Conservation (phyloP, 2,797 vertebrate species). For the Sebastes oblongus region DNA sequence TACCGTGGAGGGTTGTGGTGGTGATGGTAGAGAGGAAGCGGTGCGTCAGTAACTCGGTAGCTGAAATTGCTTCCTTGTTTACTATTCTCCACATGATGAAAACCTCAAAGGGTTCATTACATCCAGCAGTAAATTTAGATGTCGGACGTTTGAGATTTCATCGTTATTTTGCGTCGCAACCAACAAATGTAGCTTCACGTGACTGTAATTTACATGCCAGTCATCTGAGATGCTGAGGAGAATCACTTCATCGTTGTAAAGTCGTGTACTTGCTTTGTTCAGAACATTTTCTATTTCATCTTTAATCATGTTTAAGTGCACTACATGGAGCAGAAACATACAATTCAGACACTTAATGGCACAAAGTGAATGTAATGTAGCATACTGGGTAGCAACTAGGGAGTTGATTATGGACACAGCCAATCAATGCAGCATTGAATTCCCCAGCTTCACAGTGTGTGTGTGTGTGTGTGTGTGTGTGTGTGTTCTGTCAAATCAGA, state of each 20-base stretch:
- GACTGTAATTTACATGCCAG: neutral
- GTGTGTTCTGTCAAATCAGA: constrained; percentile 10
- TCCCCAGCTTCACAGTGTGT: neutral
- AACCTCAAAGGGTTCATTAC: neutral
- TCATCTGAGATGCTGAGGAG: neutral
- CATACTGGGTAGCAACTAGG: neutral
- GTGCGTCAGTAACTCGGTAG: neutral
- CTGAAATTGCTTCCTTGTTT: neutral
- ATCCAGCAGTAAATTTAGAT: neutral
- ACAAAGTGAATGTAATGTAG: constrained; percentile 1
- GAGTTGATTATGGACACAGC: neutral
- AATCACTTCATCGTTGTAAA: neutral
- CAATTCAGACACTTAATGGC: neutral
- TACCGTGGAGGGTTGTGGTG: neutral
- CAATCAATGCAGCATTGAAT: constrained; percentile 4
- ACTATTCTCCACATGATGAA: neutral
- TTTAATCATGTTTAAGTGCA: neutral
- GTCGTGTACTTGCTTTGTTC: too few species aligned
- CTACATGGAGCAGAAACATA: neutral
- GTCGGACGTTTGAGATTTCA: neutral
- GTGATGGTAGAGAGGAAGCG: neutral
- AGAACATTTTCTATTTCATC: neutral
- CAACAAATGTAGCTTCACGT: neutral
- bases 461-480: neutral
- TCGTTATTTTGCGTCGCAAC: neutral